Conservation (phyloP, 2,888 invertebrate genomes). For the Coelinius sp. region DNA sequence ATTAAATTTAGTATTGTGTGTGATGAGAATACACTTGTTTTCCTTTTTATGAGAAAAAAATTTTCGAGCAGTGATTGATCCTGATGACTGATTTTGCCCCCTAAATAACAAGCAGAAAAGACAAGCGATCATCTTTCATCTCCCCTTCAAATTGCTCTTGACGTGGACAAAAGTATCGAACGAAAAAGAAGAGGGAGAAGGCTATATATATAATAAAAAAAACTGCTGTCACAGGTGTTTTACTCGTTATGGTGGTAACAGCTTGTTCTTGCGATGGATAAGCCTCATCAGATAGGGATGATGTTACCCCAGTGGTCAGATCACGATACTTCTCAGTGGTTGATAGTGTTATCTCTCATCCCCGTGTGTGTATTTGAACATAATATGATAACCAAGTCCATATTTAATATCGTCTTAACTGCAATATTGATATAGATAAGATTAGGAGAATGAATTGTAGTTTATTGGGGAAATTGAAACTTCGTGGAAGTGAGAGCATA, state of each 20-base stretch:
- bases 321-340: slow-evolving; percentile 49
- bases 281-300: slow-evolving; percentile 3
- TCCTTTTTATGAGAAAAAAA: neutral
- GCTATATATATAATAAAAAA: neutral
- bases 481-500: neutral
- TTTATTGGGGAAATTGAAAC: too few relatives aligned
- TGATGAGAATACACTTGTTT: neutral
- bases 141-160: neutral
- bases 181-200: neutral
- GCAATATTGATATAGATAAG: too few relatives aligned
- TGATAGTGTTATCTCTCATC: slow-evolving; percentile 39
- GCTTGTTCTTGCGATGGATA: slow-evolving; percentile 13
- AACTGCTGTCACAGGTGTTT: neutral
- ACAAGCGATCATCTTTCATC: neutral
- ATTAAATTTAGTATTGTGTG: neutral
- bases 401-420: too few relatives aligned
- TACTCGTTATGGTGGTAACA: slow-evolving; percentile 7
- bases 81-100: neutral
- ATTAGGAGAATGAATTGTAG: too few relatives aligned
- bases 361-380: neutral
- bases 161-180: neutral
- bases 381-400: neutral
- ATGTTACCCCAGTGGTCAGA: slow-evolving; percentile 43
- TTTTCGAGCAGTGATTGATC: neutral
- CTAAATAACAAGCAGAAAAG: neutral